phyloP scores from a whole-genome alignment of 1,140 invertebrate species.

The Bombus sylvicola region DNA sequence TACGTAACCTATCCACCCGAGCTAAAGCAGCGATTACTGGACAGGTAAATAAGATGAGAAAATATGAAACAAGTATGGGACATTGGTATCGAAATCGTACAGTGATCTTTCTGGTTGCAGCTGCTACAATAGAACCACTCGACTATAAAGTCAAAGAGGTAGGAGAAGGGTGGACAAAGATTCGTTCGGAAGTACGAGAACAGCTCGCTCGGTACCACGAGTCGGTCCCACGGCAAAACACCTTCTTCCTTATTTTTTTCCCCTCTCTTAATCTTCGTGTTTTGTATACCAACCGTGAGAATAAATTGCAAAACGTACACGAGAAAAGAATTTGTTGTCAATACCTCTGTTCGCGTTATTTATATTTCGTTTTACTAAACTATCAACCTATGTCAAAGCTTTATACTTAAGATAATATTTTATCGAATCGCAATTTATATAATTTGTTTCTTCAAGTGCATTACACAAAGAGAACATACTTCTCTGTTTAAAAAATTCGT shows the following conservation, averaged over 20 bases:
- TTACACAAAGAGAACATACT: not conserved
- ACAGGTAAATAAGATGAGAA: constrained; percentile 86
- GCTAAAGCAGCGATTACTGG: constrained; percentile 89
- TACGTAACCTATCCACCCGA: constrained; percentile 93
- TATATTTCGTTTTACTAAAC: not conserved
- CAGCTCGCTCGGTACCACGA: not conserved
- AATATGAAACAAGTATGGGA: not conserved
- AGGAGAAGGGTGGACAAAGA: not conserved
- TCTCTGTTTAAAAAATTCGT: too few relatives aligned
- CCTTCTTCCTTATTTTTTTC: constrained; percentile 46
- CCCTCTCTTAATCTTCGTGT: constrained; percentile 56
- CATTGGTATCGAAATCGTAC: constrained; percentile 48
- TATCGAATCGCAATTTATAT: not conserved
- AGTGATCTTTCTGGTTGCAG: constrained; percentile 83
- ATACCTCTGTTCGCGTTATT: not conserved
- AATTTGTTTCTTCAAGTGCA: not conserved
- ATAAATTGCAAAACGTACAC: constrained; percentile 64
- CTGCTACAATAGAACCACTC: constrained; percentile 89
- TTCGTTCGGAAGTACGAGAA: not conserved
- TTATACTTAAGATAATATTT: not conserved
- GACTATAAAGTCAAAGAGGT: constrained; percentile 80
- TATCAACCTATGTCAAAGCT: not conserved
- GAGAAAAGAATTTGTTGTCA: not conserved
- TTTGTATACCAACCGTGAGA: constrained; percentile 65
- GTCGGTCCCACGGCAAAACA: constrained; percentile 6